Evolutionary conservation across 2,797 vertebrate genomes (phyloP).

Genomic region (Myioborus melanocephalus): DNA sequence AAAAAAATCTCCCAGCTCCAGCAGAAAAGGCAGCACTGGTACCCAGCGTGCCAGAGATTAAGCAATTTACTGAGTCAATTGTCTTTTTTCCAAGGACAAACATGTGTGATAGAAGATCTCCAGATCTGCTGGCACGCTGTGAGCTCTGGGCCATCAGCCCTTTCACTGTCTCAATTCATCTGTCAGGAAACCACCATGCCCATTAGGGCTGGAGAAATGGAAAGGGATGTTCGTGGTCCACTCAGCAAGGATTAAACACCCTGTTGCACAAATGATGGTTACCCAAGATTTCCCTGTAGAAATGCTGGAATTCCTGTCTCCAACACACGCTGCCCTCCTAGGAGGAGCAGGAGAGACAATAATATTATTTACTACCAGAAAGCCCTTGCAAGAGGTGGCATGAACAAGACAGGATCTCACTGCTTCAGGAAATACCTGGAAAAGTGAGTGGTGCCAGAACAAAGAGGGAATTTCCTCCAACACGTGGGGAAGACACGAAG

Average conservation of each 20-base stretch:
- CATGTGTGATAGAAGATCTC: slow-evolving; percentile 55
- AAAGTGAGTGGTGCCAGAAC: background rate
- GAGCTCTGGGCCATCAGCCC: slow-evolving; percentile 50
- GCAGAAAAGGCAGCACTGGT: background rate
- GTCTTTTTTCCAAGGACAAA: slow-evolving; percentile 67
- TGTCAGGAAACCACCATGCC: slow-evolving; percentile 45
- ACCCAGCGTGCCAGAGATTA: slow-evolving; percentile 35
- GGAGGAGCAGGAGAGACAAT: background rate
- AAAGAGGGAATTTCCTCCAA: background rate
- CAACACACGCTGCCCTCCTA: background rate
- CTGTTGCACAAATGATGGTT: background rate
- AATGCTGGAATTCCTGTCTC: background rate
- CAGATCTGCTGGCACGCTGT: slow-evolving; percentile 48
- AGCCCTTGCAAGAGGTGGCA: background rate
- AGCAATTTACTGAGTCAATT: slow-evolving; percentile 62
- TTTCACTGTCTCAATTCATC: slow-evolving; percentile 59
- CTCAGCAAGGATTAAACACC: slow-evolving; percentile 10
- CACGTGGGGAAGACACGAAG: fast-evolving
- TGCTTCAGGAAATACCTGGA: background rate
- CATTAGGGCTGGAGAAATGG: slow-evolving; percentile 20
- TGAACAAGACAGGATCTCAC: background rate
- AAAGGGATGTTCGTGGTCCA: background rate
- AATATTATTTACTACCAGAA: background rate
- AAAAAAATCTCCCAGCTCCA: background rate
- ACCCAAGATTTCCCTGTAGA: background rate